Percentiles rank a stretch among this genome's conserved stretches.
Conservation (phyloP, 1,140 invertebrate genomes). For the Halesus radiatus region DNA sequence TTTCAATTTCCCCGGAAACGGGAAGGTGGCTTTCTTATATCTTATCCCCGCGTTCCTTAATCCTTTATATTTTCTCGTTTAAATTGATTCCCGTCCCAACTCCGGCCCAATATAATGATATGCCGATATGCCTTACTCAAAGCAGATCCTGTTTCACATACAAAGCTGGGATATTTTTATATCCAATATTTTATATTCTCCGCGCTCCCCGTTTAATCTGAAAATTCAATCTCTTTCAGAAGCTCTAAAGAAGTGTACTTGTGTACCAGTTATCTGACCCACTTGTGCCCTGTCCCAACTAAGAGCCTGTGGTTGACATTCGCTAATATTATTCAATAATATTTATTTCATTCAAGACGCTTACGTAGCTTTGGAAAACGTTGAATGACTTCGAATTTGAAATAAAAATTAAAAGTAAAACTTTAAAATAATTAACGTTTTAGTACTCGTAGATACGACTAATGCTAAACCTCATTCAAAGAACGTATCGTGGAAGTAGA, state of each 20-base stretch:
- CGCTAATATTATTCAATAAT: slow-evolving; percentile 14
- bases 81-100: slow-evolving; percentile 23
- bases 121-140: slow-evolving; percentile 30
- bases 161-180: slow-evolving; percentile 37
- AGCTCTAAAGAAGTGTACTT: slow-evolving; percentile 27
- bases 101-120: slow-evolving; percentile 37
- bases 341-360: neutral
- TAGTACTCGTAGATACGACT: no score
- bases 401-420: no score
- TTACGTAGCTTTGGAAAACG: neutral
- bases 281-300: neutral
- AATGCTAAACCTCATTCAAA: no score
- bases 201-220: slow-evolving; percentile 37
- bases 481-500: no score
- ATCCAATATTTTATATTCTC: slow-evolving; percentile 40
- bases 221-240: slow-evolving; percentile 41
- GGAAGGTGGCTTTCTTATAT: slow-evolving; percentile 19
- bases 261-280: neutral
- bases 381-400: no score
- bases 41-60: slow-evolving; percentile 16
- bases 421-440: no score
- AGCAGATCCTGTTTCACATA: slow-evolving; percentile 34
- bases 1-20: neutral
- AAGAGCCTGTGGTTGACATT: slow-evolving; percentile 14
- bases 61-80: slow-evolving; percentile 37